phyloP scores from a whole-genome alignment of 2,113 vertebrate genomes.

The Donacobius atricapilla region DNA sequence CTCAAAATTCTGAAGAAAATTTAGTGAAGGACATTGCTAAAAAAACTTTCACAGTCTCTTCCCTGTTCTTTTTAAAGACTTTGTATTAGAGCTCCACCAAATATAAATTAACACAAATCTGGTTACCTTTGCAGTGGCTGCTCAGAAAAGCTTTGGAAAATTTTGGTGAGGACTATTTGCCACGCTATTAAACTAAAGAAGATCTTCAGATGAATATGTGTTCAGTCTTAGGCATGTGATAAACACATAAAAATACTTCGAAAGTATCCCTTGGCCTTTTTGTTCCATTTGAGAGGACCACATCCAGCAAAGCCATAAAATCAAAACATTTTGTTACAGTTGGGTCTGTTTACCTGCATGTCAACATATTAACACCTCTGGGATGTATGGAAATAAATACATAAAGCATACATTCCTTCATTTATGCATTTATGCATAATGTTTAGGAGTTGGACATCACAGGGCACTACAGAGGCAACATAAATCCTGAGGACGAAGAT shows the following conservation, averaged over 20 bases:
- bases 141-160: not conserved
- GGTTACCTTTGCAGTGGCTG: not conserved
- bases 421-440: not conserved
- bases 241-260: not conserved
- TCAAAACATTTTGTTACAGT: not conserved
- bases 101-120: not conserved
- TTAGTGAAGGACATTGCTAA: not conserved
- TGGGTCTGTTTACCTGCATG: not conserved
- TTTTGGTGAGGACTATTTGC: not conserved
- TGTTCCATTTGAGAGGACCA: not conserved
- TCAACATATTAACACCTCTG: not conserved
- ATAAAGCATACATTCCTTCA: not conserved
- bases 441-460: not conserved
- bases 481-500: not conserved
- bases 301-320: not conserved
- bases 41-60: not conserved
- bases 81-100: not conserved
- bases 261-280: not conserved
- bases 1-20: not conserved
- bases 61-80: not conserved
- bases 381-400: not conserved
- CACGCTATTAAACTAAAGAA: not conserved
- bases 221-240: not conserved
- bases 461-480: not conserved
- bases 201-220: not conserved